Conservation (phyloP, 2,113 vertebrate species). For the Eolophus roseicapilla region DNA sequence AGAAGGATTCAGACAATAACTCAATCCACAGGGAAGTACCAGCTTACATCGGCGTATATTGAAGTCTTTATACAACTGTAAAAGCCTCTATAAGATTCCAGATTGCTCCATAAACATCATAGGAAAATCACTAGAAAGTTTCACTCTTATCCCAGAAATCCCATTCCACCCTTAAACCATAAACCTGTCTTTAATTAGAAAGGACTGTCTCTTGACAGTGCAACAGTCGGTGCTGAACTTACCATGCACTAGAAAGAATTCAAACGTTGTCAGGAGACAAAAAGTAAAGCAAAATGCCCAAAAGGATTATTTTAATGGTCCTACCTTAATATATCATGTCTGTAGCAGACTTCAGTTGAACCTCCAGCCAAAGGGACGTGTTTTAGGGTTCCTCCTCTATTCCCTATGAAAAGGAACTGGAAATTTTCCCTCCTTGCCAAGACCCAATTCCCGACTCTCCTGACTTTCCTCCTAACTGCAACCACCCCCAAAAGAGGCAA, state of each 20-base stretch:
- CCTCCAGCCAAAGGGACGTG: not conserved
- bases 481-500: not conserved
- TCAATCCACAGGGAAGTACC: not conserved
- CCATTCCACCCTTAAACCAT: not conserved
- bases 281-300: not conserved
- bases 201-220: not conserved
- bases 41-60: not conserved
- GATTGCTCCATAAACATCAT: not conserved
- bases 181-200: conserved; percentile 16
- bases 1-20: not conserved
- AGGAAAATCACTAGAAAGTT: not conserved
- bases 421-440: not conserved
- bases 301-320: not conserved
- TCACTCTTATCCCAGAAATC: not conserved
- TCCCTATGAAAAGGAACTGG: not conserved
- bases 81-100: not conserved
- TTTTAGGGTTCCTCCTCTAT: not conserved
- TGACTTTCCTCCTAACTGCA: not conserved
- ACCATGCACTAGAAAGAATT: not conserved
- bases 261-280: not conserved
- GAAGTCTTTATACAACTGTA: not conserved
- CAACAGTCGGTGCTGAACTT: not conserved
- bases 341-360: not conserved
- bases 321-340: not conserved
- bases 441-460: not conserved